Conservation (phyloP, 2,888 invertebrate species). For the Clanis bilineata region DNA sequence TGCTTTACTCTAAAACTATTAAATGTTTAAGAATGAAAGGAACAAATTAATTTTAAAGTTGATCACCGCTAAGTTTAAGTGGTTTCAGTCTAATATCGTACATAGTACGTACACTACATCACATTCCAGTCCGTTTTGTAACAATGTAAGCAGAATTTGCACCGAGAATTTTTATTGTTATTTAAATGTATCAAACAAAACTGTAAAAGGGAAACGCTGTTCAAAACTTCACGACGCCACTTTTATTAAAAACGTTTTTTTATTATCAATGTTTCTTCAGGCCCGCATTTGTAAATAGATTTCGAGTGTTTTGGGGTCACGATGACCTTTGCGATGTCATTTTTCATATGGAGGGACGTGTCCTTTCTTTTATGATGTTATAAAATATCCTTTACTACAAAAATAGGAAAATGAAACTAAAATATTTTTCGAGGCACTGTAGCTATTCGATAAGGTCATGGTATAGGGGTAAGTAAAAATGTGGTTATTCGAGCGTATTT, state of each 20-base stretch:
- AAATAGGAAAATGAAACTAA: neutral
- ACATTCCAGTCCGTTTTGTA: neutral
- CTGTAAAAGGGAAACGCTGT: slow-evolving; percentile 46
- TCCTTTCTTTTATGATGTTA: slow-evolving; percentile 21
- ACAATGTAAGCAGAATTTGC: slow-evolving; percentile 25
- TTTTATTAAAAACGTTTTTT: slow-evolving; percentile 37
- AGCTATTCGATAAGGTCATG: no score
- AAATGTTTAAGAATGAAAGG: no score
- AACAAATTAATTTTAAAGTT: no score
- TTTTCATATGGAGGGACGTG: slow-evolving; percentile 19
- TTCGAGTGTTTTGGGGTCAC: slow-evolving; percentile 22
- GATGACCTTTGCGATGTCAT: slow-evolving; percentile 22
- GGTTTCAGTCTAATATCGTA: no score
- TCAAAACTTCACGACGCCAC: slow-evolving; percentile 31
- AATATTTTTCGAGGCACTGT: neutral
- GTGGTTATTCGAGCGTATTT: no score
- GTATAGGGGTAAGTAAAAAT: no score
- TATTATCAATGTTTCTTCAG: slow-evolving; percentile 29
- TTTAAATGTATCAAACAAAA: slow-evolving; percentile 45
- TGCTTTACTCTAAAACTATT: no score
- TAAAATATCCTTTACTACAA: neutral
- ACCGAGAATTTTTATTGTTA: slow-evolving; percentile 40
- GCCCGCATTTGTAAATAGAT: slow-evolving; percentile 21
- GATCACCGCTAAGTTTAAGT: no score
- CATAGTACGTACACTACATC: no score